Conservation (phyloP, 2,113 vertebrate species). For the Sapayoa aenigma region DNA sequence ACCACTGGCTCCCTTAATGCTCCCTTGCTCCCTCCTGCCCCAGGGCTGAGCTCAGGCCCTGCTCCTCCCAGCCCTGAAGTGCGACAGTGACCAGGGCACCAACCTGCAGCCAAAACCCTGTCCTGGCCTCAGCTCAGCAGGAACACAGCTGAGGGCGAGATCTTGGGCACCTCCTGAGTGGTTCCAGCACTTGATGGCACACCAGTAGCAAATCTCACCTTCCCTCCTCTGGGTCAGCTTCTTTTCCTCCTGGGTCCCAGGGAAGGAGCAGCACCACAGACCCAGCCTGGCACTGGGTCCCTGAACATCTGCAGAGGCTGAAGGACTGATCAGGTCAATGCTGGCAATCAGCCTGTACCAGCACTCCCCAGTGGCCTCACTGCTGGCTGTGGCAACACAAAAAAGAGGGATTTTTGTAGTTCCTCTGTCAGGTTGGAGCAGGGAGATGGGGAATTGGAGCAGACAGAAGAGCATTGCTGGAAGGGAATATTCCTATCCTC, state of each 20-base stretch:
- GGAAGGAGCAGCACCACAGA: not conserved
- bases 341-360: not conserved
- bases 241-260: not conserved
- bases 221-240: not conserved
- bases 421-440: not conserved
- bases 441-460: not conserved
- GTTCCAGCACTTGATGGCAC: not conserved
- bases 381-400: not conserved
- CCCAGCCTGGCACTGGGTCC: not conserved
- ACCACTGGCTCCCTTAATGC: not conserved
- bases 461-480: not conserved
- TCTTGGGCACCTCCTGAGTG: rapidly evolving
- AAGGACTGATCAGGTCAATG: not conserved
- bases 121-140: not conserved
- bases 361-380: rapidly evolving
- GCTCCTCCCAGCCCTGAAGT: not conserved
- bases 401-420: not conserved
- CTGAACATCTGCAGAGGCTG: not conserved
- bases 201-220: not conserved
- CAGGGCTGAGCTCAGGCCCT: not conserved
- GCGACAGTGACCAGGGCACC: not conserved
- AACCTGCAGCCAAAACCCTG: not conserved
- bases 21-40: not conserved
- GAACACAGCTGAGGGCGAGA: not conserved
- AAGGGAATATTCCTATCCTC: not conserved